Base-by-base conservation (phyloP, 2,888 invertebrate species). In the Tetanocera ferruginea region DNA sequence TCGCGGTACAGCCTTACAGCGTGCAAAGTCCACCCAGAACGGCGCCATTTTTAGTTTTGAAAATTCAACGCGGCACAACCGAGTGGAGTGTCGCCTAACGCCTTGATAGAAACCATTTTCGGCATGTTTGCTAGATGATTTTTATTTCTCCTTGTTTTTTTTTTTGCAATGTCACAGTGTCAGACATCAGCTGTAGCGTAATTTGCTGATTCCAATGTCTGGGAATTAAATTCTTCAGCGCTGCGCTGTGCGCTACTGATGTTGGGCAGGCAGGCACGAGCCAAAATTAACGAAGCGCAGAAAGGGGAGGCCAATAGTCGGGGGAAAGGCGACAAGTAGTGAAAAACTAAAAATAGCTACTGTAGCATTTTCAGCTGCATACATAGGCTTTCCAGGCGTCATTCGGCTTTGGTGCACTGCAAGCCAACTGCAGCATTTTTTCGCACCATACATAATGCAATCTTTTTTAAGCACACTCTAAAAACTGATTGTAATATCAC, bases 101-200 rank as follows among this genome's bases (percentile, higher is more conserved):
- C 55, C 23, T 43, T 60, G 25, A 28, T 60, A 14, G 60, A 25
- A 9, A 25, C 25, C 14, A 60, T 23, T 60, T 60, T 14, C 60
- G 28, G 11, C 25, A 57, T 25, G 57, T 57, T 57, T 0, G 28
- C 28, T 19, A 9, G 28, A 60, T 43, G 28, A 60, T 43, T 60
- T 60, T 60, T 60, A n/a, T n/a, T n/a, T n/a, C n/a, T 25, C n/a
- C 25, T 19, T 31, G 34, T 28, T 17, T 19, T 55, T 25, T 31
- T 66, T 70, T 60, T 62, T 62, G 79, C 79, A 73, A 70, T 76
- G 76, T 76, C 73, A 76, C 52, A 67, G 62, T 76, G 75, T 79
- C 78, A 79, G 77, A 75, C 79, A 70, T 74, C 77, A 74, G 77
- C 70, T 60, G 74, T 55, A 49, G 69, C 70, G 78, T 64, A 34